Evolutionary conservation across 2,113 vertebrate species (phyloP), one percentile per base, ranked within the genome.

Genomic region (Hydrolagus affinis): DNA sequence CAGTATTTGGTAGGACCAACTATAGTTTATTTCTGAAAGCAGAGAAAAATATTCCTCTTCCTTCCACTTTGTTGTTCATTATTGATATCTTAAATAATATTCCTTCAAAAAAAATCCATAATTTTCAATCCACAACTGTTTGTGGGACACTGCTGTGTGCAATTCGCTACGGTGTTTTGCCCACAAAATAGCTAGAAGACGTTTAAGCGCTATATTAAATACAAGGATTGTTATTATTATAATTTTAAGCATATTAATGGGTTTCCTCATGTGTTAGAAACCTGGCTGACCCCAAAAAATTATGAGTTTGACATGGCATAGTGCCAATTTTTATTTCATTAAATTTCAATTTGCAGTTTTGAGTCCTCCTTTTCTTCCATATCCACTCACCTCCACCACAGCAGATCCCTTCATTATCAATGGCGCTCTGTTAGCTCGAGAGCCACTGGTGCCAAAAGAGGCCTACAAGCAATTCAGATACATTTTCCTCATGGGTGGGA

Each of bases 261-360:
- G 44, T 44, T 83, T 83, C 62, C 78, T 66, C 11, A 83, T 19
- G 66, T 28, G 8, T 83, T 64, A 28, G 15, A 80, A 64, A 19
- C 15, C 44, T 44, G 64, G 23, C 59, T 30, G 9, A 28, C 11
- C 4, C 15, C 25, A 32, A 73, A 64, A 21, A 77, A 14, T 64
- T 62, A n/a, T 62, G 19, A 0, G 23, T 12, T 17, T 80, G 25
- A 80, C 25, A 60, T 62, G 60, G 78, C 66, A 44, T 66, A 10
- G 14, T 83, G 78, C 60, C 62, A 66, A 32, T 32, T 28, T 83
- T 66, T 66, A 32, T 83, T 28, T 64, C 32, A 66, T 83, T 64
- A 25, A 8, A 32, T 30, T 28, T 83, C 21, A 83, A 83, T 64
- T 83, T 17, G 14, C 62, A 68, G 28, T 66, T 66, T 83, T 68